phyloP scores from a whole-genome alignment of 2,797 vertebrate genomes.

The Tarsius wallacei region DNA sequence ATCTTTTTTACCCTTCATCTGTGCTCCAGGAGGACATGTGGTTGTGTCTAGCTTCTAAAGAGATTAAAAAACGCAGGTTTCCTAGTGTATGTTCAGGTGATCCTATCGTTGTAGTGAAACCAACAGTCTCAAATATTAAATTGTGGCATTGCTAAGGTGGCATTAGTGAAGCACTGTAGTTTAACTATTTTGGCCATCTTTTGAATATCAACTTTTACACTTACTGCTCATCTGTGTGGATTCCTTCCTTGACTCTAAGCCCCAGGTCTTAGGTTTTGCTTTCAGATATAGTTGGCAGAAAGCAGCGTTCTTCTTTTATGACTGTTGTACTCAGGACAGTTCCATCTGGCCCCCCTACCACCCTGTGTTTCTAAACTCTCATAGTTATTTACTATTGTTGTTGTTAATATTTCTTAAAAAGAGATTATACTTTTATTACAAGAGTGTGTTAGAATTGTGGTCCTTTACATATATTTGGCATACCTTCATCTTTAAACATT shows the following conservation, averaged over 20 bases:
- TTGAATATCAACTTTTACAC: not conserved
- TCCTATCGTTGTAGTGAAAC: not conserved
- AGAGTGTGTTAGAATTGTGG: not conserved
- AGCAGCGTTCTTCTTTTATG: not conserved
- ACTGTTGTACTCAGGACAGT: not conserved
- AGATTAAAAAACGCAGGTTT: not conserved
- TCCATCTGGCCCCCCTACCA: not conserved
- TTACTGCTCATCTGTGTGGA: not conserved
- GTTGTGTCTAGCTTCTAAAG: not conserved
- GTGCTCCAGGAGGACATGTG: not conserved
- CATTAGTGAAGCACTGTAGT: not conserved
- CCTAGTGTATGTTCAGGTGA: not conserved
- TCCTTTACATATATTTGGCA: not conserved
- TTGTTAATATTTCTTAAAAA: not conserved
- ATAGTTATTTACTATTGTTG: not conserved
- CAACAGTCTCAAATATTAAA: conserved; percentile 3
- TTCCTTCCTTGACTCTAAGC: not conserved
- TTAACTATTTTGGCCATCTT: not conserved
- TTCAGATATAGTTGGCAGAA: not conserved
- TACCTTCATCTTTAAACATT: not conserved
- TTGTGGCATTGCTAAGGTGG: not conserved
- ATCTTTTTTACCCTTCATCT: not conserved
- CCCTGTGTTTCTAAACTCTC: not conserved
- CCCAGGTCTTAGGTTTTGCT: not conserved
- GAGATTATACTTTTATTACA: not conserved